A percentile compares a stretch with the other conserved stretches of the same genome.
phyloP scores from a whole-genome alignment of 2,113 vertebrate species.

The Labeo rohita region DNA sequence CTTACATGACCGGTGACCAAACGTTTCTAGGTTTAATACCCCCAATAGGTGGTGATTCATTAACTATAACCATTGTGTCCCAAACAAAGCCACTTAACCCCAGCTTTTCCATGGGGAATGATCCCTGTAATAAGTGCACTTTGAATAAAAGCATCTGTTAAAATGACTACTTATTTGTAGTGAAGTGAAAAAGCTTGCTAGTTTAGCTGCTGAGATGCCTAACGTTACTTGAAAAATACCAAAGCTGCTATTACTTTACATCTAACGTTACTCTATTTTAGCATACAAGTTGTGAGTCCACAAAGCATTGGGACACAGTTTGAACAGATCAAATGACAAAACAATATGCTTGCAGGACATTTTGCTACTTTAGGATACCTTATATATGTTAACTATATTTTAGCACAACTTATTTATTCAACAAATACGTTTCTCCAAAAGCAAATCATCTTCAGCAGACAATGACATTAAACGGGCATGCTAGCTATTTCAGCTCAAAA shows the following conservation, averaged over 20 bases:
- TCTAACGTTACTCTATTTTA: not conserved
- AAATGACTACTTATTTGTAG: not conserved
- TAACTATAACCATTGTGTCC: not conserved
- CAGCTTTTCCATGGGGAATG: not conserved
- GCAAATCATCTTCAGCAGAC: not conserved
- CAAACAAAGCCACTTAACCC: not conserved
- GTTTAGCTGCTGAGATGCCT: not conserved
- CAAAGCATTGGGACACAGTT: not conserved
- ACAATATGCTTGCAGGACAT: not conserved
- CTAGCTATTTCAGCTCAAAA: not conserved
- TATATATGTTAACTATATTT: no score
- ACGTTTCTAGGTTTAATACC: not conserved
- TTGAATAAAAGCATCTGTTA: not conserved
- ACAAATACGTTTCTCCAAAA: not conserved
- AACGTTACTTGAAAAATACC: not conserved
- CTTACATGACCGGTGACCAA: not conserved
- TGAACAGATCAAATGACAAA: not conserved
- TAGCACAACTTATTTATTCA: not conserved
- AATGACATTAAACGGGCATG: not conserved
- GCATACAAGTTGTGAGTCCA: not conserved
- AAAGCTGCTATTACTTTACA: not conserved
- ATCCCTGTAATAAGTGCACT: not conserved
- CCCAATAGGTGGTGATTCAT: slow-evolving; percentile 1
- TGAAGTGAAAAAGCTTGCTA: not conserved
- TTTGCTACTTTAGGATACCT: no score